Percentiles rank a stretch among this genome's conserved stretches.
Conservation (phyloP, 2,797 vertebrate species). For the Vespertilio murinus region DNA sequence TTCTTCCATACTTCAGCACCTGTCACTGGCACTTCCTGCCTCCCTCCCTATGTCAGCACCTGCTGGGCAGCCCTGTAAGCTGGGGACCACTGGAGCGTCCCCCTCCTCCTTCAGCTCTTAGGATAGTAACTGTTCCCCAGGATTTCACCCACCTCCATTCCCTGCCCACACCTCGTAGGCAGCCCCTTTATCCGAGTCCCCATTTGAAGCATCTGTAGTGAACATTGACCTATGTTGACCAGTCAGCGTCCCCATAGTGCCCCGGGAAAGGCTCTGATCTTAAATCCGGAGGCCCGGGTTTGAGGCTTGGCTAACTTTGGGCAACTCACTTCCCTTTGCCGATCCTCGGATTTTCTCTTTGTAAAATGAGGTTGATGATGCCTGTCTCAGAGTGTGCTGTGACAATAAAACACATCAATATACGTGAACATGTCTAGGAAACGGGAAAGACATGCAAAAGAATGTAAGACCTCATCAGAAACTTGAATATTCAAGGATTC, state of each 20-base stretch:
- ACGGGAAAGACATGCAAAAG: background rate
- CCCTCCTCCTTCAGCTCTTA: background rate
- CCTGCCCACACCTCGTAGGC: background rate
- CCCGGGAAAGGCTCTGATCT: background rate
- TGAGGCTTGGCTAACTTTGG: background rate
- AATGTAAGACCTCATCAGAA: background rate
- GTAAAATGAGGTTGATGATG: background rate
- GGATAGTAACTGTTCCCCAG: background rate
- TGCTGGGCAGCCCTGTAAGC: background rate
- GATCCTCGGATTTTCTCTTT: background rate
- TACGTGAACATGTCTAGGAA: background rate
- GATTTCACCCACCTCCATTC: background rate
- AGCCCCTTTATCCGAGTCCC: too few species aligned
- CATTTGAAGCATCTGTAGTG: background rate
- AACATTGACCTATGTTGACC: background rate
- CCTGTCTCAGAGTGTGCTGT: background rate
- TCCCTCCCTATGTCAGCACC: background rate
- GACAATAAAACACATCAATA: background rate
- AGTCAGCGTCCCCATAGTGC: accelerated
- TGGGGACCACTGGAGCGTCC: background rate
- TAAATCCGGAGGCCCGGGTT: background rate
- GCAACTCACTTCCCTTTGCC: background rate
- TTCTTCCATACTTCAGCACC: background rate
- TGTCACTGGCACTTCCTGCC: accelerated
- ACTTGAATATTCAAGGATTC: background rate